Base-by-base conservation (phyloP, 2,113 vertebrate genomes). In the Semicossyphus pulcher region DNA sequence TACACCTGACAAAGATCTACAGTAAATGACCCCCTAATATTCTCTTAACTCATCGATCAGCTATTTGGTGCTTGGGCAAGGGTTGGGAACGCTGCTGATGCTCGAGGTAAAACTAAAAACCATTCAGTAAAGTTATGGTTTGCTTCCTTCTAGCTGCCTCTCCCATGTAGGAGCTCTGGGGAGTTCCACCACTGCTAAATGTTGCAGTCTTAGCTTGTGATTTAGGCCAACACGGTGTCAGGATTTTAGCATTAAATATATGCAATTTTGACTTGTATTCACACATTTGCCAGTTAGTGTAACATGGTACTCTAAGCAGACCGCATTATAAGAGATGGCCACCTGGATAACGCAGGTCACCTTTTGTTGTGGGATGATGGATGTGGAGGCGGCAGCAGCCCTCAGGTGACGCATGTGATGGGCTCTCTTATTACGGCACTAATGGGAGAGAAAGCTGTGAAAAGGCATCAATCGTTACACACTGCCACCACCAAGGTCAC, bases 361-460 rank as follows among this genome's bases (percentile, higher is more conserved):
- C 83, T 61, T 78, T 72, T 69, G 53, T 77, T 82, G 63, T 52
- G 28, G 34, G 29, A 78, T 76, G 75, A 81, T 74, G 47, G 78
- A 84, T 86, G 36, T 68, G 72, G 49, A 52, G 63, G 78, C 12
- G 3, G 41, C 62, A 49, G 60, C 75, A 52, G 59, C 36, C 49
- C 77, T 61, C 34, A 51, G 72, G 64, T 44, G 60, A 78, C 66
- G 36, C 45, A 59, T 64, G 74, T 72, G 59, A 80, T 65, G 45
- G 34, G 21, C 20, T 77, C 34, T 66, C 28, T 69, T 39, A 64
- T 65, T 68, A 53, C 42, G 20, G 34, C 21, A 15, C 63, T 77
- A 77, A 82, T 80, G 51, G 68, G 29, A 62, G 65, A 52, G 26
- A 57, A 61, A 57, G 65, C 36, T 72, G 69, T n/a, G 20, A 68